These are phyloP conservation scores for Phalangium opilio DNA, from an alignment of 2,888 invertebrate species.

Conservation along the genomic window DNA sequence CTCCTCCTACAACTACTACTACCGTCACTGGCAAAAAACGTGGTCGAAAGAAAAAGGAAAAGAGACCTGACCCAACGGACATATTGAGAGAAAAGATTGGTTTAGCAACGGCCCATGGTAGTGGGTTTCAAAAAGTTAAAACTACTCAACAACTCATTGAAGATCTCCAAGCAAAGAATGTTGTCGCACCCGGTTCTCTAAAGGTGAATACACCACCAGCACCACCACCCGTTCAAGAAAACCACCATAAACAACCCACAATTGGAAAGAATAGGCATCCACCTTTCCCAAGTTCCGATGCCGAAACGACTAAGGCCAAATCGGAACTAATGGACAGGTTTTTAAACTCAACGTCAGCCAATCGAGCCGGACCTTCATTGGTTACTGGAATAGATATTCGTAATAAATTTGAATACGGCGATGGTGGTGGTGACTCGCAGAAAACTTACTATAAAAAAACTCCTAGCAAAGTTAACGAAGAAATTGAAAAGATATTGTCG, in stretches of 20 bases:
- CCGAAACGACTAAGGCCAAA: conserved; percentile 28
- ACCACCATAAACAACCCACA: conserved; percentile 24
- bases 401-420: background rate
- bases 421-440: conserved; percentile 8
- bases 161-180: conserved; percentile 44
- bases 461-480: conserved; percentile 39
- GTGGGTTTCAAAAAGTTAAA: conserved; percentile 42
- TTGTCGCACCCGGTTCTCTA: conserved; percentile 7
- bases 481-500: conserved; percentile 38
- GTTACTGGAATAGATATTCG: background rate
- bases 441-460: background rate
- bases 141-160: conserved; percentile 67
- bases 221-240: background rate
- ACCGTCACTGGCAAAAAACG: conserved; percentile 6
- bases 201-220: no score
- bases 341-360: conserved; percentile 17
- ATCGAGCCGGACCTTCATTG: background rate
- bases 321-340: conserved; percentile 34
- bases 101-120: conserved; percentile 10
- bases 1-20: no score
- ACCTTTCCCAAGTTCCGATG: conserved; percentile 21
- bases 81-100: conserved; percentile 7
- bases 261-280: conserved; percentile 22
- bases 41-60: conserved; percentile 10
- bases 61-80: conserved; percentile 9